Evolutionary conservation across 92 coral and sea anemone species (phyloP), one percentile per base, ranked within the genome.

Genomic region (Pocillopora grandis): DNA sequence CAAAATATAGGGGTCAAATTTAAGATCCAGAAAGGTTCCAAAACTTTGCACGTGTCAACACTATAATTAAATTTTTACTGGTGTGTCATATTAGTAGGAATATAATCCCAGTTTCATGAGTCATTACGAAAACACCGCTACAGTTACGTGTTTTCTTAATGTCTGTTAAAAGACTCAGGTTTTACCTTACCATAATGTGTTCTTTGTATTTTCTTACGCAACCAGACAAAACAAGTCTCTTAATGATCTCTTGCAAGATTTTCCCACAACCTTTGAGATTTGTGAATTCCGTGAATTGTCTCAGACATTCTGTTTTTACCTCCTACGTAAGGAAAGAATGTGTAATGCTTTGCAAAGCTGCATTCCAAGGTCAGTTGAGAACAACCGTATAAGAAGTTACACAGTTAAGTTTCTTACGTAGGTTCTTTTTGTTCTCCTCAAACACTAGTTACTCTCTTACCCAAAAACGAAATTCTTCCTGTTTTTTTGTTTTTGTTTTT

Each of bases 311-410:
- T 81, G 16, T 57, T 42, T 36, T 60, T 70, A 71, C 77, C 77
- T 81, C 77, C 76, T 20, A 69, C 77, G 42, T 59, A 71, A 71
- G 35, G n/a, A 0, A 81, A 21, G 66, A 81, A 71, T 57, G 52
- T 27, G 15, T 18, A 31, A 52, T 10, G 52, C 17, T 66, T 79
- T 66, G 71, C 71, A 66, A 66, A 77, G 36, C 36, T 27, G 72
- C 59, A 33, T 70, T 56, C 84, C 63, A 49, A 80, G 84, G 84
- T 69, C 76, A 58, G 19, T 20, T 9, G 20, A 21, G 23, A 17
- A 19, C 5, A 57, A 56, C 12, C 67, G 58, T 67, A 57, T 52
- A 36, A 57, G n/a, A 58, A 80, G 18, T 58, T 18, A 9, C 31
- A 64, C 33, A 27, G 48, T 33, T 48, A 42, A 13, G 72, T 33